Evolutionary conservation across 2,888 invertebrate genomes (phyloP).

Genomic region (Erebia epiphron): DNA sequence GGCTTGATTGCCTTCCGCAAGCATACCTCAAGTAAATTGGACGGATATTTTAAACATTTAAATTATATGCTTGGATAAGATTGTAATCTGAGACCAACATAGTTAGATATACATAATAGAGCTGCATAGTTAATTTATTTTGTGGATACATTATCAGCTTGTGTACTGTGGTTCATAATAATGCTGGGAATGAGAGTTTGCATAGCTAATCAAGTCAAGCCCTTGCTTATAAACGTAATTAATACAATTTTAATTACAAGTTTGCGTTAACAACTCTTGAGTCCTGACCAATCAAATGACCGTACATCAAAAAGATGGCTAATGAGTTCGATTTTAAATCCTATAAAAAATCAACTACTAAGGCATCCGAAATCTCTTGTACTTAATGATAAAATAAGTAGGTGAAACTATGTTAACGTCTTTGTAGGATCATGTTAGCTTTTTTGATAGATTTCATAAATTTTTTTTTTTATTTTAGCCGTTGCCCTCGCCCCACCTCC

Average conservation of each 20-base stretch:
- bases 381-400: not conserved
- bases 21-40: conserved; percentile 16
- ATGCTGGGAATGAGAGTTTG: not conserved
- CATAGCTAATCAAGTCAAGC: not conserved
- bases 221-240: not conserved
- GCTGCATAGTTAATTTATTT: not conserved
- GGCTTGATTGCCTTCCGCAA: conserved; percentile 29
- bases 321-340: too few relatives aligned
- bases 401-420: not conserved
- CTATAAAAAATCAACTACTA: too few relatives aligned
- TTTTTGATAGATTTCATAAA: not conserved
- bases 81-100: conserved; percentile 4
- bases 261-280: not conserved
- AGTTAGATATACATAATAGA: too few relatives aligned
- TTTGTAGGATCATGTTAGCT: not conserved
- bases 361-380: not conserved
- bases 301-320: too few relatives aligned
- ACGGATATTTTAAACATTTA: conserved; percentile 24
- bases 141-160: conserved; percentile 1
- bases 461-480: conserved; percentile 48
- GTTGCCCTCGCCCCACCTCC: conserved; percentile 58
- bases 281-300: not conserved
- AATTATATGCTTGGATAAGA: conserved; percentile 22
- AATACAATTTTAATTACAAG: not conserved
- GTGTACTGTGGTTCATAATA: not conserved